Conservation (phyloP, 2,797 vertebrate species). For the Philypnodon macrostomus region DNA sequence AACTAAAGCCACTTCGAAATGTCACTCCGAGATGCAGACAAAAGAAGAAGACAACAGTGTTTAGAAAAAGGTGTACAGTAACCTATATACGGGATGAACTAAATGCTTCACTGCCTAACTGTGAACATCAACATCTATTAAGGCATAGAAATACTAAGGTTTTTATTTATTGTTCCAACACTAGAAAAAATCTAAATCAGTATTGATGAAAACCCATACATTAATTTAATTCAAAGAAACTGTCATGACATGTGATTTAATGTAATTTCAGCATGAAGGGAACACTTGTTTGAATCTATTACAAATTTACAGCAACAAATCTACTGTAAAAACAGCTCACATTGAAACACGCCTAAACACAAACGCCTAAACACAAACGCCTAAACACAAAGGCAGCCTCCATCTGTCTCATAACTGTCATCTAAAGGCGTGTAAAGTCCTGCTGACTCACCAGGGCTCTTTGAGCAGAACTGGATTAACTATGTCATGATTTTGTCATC, state of each 20-base stretch:
- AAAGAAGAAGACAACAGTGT: slow-evolving; percentile 3
- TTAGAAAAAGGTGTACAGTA: neutral
- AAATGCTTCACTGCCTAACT: no score
- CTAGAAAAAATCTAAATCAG: no score
- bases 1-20: slow-evolving; percentile 4
- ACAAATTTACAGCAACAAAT: no score
- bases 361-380: neutral
- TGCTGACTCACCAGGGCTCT: neutral
- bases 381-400: neutral
- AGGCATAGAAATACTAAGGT: no score
- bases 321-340: neutral
- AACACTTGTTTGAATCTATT: no score
- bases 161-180: no score
- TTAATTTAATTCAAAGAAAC: no score
- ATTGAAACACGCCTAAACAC: neutral
- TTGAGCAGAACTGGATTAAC: slow-evolving; percentile 18
- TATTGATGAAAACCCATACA: no score
- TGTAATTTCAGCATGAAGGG: no score
- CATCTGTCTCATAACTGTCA: slow-evolving; percentile 6
- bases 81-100: neutral
- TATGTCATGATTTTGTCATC: slow-evolving; percentile 8
- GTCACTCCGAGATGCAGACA: neutral
- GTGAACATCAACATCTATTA: no score
- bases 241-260: no score
- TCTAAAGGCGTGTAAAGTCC: neutral